Percentiles rank a stretch among this genome's conserved stretches.
Evolutionary conservation across 2,797 vertebrate genomes (phyloP).

Genomic region (Cyclura pinguis): DNA sequence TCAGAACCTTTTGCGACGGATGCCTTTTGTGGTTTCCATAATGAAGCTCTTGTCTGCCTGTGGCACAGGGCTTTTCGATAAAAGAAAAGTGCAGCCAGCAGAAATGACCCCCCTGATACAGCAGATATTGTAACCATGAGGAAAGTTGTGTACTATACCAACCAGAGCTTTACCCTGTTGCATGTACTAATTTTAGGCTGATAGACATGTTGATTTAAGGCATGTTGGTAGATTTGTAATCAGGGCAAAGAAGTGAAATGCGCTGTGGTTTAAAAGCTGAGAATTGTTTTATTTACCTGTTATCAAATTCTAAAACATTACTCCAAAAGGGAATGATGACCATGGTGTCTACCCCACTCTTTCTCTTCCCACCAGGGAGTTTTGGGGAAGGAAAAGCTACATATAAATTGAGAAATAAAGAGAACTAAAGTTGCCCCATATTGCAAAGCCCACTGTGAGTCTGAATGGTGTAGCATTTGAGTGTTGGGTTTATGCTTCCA

Average conservation of each 20-base stretch:
- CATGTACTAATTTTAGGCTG: neutral
- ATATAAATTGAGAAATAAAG: neutral
- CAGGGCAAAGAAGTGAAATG: neutral
- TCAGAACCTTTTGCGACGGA: neutral
- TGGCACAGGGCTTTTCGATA: neutral
- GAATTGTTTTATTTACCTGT: neutral
- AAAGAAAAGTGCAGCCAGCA: slow-evolving; percentile 32
- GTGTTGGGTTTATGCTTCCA: neutral
- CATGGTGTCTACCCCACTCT: too few species aligned
- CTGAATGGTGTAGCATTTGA: neutral
- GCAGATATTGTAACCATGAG: slow-evolving; percentile 51
- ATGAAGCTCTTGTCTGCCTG: neutral
- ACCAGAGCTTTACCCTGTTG: neutral
- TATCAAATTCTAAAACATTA: neutral
- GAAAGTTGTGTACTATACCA: neutral
- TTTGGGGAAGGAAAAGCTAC: neutral
- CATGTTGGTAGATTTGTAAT: neutral
- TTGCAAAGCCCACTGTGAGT: neutral
- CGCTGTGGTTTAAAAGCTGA: neutral
- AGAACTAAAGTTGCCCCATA: neutral
- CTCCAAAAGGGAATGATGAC: neutral
- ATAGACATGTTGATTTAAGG: neutral
- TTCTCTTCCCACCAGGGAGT: neutral
- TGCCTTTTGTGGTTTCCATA: slow-evolving; percentile 29
- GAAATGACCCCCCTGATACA: slow-evolving; percentile 9